These are phyloP conservation scores for Pygathrix nemaeus DNA, from an alignment of 2,113 vertebrate species.

Conservation along the genomic window DNA sequence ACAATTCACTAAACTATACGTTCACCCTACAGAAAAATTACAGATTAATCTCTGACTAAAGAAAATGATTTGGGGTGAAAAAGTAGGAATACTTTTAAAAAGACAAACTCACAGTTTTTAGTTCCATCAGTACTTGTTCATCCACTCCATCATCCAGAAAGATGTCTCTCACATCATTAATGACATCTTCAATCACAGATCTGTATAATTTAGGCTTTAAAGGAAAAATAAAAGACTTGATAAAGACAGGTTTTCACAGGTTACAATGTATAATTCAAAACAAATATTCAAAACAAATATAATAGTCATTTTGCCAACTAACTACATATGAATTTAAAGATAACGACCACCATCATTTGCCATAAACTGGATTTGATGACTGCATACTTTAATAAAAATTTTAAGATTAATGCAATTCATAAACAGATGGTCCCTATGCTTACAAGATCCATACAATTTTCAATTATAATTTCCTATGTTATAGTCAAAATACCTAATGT, in stretches of 20 bases:
- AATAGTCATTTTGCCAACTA: slow-evolving; percentile 1
- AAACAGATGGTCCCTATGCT: background rate
- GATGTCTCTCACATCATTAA: slow-evolving; percentile 97
- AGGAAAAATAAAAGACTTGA: slow-evolving; percentile 53
- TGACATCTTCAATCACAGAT: slow-evolving; percentile 98
- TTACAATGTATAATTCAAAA: slow-evolving; percentile 32
- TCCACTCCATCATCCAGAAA: slow-evolving; percentile 99
- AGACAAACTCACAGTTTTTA: slow-evolving; percentile 93
- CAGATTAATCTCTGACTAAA: background rate
- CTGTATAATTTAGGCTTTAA: slow-evolving; percentile 96
- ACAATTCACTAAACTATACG: background rate
- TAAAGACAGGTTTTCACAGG: background rate
- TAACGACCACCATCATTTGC: background rate
- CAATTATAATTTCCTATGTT: background rate
- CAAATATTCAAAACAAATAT: slow-evolving; percentile 14
- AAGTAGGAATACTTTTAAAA: background rate
- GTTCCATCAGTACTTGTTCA: slow-evolving; percentile 97
- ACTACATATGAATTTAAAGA: slow-evolving; percentile 16
- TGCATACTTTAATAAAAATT: background rate
- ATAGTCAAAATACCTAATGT: background rate
- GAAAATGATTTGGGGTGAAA: background rate
- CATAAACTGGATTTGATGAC: background rate
- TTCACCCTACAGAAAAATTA: background rate
- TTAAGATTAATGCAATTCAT: background rate
- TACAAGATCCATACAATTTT: background rate